Base-by-base conservation (phyloP, 2,113 vertebrate species). In the Zosterops hypoxanthus region DNA sequence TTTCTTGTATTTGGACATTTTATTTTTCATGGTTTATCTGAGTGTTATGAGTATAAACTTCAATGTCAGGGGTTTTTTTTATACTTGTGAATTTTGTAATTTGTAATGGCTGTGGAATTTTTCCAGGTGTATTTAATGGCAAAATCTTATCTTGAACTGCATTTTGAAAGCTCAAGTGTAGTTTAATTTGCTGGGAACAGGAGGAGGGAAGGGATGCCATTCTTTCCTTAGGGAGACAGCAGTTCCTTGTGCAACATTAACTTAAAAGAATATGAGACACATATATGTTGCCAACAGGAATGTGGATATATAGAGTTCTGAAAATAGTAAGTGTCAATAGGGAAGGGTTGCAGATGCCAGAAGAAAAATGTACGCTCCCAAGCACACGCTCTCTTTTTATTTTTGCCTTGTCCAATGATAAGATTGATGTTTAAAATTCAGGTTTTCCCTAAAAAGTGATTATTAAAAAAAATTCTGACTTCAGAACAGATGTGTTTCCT, bases 291-390 rank as follows among this genome's bases (percentile, higher is more conserved):
- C 93, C 93, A 96, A 71, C 41, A 90, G 71, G 60, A 93, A 25
- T 75, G 85, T 68, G 44, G 79, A 96, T 4, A 8, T 88, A 75
- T 25, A 88, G 85, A 92, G 79, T 94, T 90, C 82, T 94, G 92
- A 96, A 95, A 96, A 96, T 88, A 95, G 63, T 71, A 88, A 79
- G 70, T 59, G 76, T 92, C 92, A 88, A 64, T 75, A 92, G 76
- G 52, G 69, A 83, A 88, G 80, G 44, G 39, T 56, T 93, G 60
- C 60, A 68, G 41, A 86, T 92, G 79, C 93, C 88, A 95, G 92
- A 95, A 95, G 71, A 86, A 96, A 96, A 93, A 92, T 86, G 47
- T 90, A 84, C 82, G 52, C 65, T 92, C 92, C 79, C 82, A 88
- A 83, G 76, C 2, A 8, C 71, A 52, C 39, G 25, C 18, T 90